phyloP scores from a whole-genome alignment of 2,113 vertebrate species.

The Chionis minor region DNA sequence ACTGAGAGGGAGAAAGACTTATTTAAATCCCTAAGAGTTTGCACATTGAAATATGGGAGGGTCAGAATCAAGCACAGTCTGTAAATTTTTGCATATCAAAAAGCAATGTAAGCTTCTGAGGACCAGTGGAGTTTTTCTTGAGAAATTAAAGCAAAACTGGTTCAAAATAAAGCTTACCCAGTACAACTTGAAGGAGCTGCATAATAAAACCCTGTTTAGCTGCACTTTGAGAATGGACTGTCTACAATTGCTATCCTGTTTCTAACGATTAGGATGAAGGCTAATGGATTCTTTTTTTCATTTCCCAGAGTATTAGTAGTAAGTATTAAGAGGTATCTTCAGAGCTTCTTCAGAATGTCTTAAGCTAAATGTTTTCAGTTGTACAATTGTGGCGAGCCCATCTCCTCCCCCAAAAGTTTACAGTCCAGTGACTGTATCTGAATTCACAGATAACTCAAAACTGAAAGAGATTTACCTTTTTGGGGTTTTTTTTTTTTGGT shows the following conservation, averaged over 20 bases:
- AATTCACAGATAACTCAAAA: conserved; percentile 50
- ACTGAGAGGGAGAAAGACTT: conserved; percentile 36
- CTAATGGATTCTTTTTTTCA: background rate
- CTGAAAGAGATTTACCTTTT: conserved; percentile 34
- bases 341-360: conserved; percentile 48
- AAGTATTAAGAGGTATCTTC: conserved; percentile 17
- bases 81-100: conserved; percentile 68
- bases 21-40: conserved; percentile 52
- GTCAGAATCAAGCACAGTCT: conserved; percentile 70
- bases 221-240: conserved; percentile 47
- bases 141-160: conserved; percentile 20
- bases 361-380: conserved; percentile 30
- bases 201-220: conserved; percentile 21
- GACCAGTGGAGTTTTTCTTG: conserved; percentile 40
- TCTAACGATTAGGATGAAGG: conserved; percentile 27
- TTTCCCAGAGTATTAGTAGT: conserved; percentile 8
- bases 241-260: conserved; percentile 37
- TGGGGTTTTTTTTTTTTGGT: background rate
- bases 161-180: conserved; percentile 33
- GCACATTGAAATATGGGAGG: conserved; percentile 62
- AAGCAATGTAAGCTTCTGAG: conserved; percentile 39
- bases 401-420: conserved; percentile 50
- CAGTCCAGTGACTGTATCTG: conserved; percentile 54
- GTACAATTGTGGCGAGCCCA: conserved; percentile 22
- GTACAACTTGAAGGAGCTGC: conserved; percentile 49